These are phyloP conservation scores for Trachymyrmex cornetzi DNA, from an alignment of 1,140 invertebrate species.

Conservation along the genomic window DNA sequence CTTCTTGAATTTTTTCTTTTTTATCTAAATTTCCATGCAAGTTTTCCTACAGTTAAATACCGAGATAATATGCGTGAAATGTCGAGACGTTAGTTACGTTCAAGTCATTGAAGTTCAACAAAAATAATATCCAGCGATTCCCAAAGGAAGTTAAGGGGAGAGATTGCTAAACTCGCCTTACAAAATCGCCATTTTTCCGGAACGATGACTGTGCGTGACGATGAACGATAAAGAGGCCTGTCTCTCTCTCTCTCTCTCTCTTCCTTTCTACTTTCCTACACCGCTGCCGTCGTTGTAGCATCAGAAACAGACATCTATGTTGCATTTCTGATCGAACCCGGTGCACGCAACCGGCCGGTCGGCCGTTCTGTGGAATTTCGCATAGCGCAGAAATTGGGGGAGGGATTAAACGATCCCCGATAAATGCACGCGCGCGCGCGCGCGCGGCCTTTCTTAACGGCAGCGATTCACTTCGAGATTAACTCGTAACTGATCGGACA, in stretches of 20 bases:
- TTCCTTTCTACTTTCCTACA: not conserved
- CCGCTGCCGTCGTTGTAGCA: slow-evolving; percentile 11
- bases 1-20: not conserved
- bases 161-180: slow-evolving; percentile 2
- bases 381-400: slow-evolving; percentile 8
- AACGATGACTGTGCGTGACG: slow-evolving; percentile 55
- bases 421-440: slow-evolving; percentile 26
- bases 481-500: slow-evolving; percentile 50
- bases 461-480: slow-evolving; percentile 38
- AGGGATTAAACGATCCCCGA: slow-evolving; percentile 52
- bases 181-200: slow-evolving; percentile 48
- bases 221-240: slow-evolving; percentile 39
- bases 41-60: slow-evolving; percentile 14
- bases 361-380: slow-evolving; percentile 26
- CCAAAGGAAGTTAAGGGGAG: not conserved
- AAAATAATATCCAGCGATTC: not conserved
- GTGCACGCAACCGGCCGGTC: slow-evolving; percentile 38
- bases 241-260: not conserved
- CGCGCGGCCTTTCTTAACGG: slow-evolving; percentile 30
- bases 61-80: slow-evolving; percentile 8
- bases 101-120: not conserved
- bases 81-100: not conserved
- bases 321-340: slow-evolving; percentile 38
- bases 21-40: not conserved
- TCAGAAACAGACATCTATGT: slow-evolving; percentile 16